Conservation (phyloP, 2,888 invertebrate genomes). For the Mermis nigrescens region DNA sequence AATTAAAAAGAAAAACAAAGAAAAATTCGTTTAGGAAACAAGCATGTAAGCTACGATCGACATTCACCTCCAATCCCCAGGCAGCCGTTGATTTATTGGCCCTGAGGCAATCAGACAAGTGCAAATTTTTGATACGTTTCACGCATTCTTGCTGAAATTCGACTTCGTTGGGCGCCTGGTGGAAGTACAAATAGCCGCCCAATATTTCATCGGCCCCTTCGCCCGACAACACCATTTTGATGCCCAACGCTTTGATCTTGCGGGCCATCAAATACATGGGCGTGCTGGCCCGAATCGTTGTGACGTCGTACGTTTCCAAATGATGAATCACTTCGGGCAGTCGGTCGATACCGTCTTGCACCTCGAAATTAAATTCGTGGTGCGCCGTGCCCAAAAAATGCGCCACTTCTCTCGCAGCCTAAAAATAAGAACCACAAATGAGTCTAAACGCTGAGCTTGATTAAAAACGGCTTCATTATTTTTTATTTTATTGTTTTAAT, state of each 20-base stretch:
- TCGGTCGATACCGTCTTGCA: conserved; percentile 52
- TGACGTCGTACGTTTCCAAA: conserved; percentile 71
- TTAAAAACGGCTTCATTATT: not conserved
- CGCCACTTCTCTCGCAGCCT: conserved; percentile 50
- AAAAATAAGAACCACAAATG: not conserved
- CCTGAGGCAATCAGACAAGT: conserved; percentile 14
- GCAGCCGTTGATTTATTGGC: conserved; percentile 33
- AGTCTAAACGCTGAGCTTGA: too few species aligned
- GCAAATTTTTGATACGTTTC: not conserved
- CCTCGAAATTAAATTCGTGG: conserved; percentile 67
- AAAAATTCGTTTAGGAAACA: too few species aligned
- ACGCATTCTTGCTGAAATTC: not conserved
- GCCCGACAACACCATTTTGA: conserved; percentile 65
- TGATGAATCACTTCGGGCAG: conserved; percentile 61
- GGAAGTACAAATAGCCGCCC: conserved; percentile 57
- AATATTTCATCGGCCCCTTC: conserved; percentile 86
- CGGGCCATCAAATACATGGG: conserved; percentile 32
- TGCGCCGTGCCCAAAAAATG: conserved; percentile 40
- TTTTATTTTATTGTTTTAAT: not conserved
- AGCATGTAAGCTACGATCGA: too few species aligned
- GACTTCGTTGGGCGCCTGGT: not conserved
- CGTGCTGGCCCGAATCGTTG: conserved; percentile 58
- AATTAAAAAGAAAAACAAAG: too few species aligned
- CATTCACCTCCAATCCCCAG: conserved; percentile 27
- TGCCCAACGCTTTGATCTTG: conserved; percentile 38